A percentile compares a stretch with the other conserved stretches of the same genome.
These are phyloP conservation scores for Muscidifurax raptorellus DNA, from an alignment of 1,140 invertebrate species.

Conservation along the genomic window DNA sequence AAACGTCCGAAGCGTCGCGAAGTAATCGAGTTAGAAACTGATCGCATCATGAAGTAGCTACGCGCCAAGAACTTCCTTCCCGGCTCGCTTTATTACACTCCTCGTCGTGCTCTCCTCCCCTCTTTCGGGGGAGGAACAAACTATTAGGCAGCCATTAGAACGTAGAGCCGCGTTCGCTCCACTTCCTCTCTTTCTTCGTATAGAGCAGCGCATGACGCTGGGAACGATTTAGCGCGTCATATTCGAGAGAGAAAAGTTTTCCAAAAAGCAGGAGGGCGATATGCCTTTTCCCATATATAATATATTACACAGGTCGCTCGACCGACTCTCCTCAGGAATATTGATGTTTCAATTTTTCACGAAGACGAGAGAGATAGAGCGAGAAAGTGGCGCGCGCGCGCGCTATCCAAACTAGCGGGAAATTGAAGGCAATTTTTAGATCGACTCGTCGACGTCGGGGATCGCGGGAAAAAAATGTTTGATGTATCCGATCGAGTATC, in stretches of 20 bases:
- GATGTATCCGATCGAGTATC: not conserved
- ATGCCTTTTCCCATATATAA: not conserved
- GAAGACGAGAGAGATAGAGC: not conserved
- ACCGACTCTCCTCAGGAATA: constrained; percentile 50
- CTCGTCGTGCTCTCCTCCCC: constrained; percentile 17
- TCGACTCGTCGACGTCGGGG: not conserved
- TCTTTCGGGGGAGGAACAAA: constrained; percentile 47
- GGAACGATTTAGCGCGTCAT: constrained; percentile 54
- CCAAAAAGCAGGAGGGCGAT: not conserved
- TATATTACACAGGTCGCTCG: not conserved
- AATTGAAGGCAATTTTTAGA: constrained; percentile 19
- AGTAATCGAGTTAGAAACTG: constrained; percentile 38
- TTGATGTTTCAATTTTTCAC: constrained; percentile 57
- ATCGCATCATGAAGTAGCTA: not conserved
- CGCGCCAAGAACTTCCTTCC: not conserved
- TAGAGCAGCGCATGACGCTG: too few species aligned
- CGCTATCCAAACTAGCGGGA: not conserved
- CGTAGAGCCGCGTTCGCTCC: constrained; percentile 29
- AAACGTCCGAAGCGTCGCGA: not conserved
- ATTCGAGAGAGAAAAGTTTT: constrained; percentile 19
- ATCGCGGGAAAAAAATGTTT: not conserved
- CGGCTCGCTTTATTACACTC: constrained; percentile 50
- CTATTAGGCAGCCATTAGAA: constrained; percentile 60
- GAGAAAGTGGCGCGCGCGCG: not conserved
- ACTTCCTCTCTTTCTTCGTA: constrained; percentile 42